Conservation (phyloP, 2,888 invertebrate species). For the Aleiodes testaceus region DNA sequence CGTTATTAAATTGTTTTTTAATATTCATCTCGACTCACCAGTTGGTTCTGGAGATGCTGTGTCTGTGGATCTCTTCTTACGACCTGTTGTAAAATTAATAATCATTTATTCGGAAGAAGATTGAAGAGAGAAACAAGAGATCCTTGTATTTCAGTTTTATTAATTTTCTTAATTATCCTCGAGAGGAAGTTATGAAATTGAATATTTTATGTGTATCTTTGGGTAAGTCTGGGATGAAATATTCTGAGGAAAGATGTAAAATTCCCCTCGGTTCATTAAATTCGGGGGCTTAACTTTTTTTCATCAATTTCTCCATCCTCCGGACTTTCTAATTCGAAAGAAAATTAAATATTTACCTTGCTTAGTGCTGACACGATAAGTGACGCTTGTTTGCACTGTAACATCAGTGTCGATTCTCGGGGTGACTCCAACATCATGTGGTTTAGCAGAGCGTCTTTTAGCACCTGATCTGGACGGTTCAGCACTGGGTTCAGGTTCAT, state of each 20-base stretch:
- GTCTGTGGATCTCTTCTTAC: conserved; percentile 64
- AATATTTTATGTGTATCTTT: background rate
- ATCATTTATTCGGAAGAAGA: conserved; percentile 10
- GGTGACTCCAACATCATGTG: conserved; percentile 55
- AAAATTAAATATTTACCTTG: conserved; percentile 71
- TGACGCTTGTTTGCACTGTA: conserved; percentile 86
- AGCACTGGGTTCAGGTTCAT: conserved; percentile 68
- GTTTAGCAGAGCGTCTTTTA: conserved; percentile 67
- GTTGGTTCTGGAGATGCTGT: conserved; percentile 54
- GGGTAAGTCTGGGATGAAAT: background rate
- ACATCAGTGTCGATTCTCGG: conserved; percentile 74
- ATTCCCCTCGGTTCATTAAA: background rate
- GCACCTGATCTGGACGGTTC: conserved; percentile 59
- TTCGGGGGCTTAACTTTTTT: background rate
- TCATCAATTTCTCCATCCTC: background rate
- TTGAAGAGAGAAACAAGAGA: background rate
- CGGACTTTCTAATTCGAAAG: too few relatives aligned
- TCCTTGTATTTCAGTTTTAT: background rate
- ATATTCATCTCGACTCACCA: conserved; percentile 53
- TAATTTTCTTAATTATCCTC: background rate
- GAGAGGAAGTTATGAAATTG: background rate
- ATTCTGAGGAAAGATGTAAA: background rate
- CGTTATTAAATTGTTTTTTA: conserved; percentile 18
- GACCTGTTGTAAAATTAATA: conserved; percentile 60
- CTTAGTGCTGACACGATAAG: conserved; percentile 83